Percentiles rank a stretch among this genome's conserved stretches.
These are phyloP conservation scores for Heterocephalus glaber DNA, from an alignment of 2,113 vertebrate species.

Conservation along the genomic window DNA sequence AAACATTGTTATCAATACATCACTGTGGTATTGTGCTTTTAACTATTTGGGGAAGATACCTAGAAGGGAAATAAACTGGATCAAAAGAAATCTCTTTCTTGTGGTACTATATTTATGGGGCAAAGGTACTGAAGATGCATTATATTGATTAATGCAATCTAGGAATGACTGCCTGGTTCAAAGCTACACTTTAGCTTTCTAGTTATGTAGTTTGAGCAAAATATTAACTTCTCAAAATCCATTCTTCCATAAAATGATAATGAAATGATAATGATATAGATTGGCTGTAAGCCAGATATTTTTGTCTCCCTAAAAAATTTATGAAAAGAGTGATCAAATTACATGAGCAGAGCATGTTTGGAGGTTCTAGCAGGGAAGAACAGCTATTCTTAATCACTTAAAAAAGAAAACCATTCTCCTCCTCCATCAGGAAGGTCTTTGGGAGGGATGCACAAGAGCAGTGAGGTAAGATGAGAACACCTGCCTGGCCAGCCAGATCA, in stretches of 20 bases:
- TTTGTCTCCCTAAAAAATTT: background rate
- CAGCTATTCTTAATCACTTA: background rate
- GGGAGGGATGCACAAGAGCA: background rate
- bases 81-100: background rate
- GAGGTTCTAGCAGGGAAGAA: too few relatives aligned
- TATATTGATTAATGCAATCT: background rate
- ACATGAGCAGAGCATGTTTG: too few relatives aligned
- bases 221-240: background rate
- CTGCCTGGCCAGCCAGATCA: background rate
- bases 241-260: background rate
- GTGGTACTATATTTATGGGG: fast-evolving
- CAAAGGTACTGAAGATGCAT: background rate
- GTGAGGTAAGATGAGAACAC: background rate
- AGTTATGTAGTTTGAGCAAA: fast-evolving
- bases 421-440: background rate
- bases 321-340: background rate
- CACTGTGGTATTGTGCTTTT: background rate
- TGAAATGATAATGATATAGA: background rate
- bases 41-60: background rate
- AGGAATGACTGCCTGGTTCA: background rate
- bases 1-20: background rate
- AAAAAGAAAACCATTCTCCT: background rate
- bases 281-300: background rate
- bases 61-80: background rate
- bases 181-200: background rate